Conservation (phyloP, 2,113 vertebrate genomes). For the Cyprinodon variegatus region DNA sequence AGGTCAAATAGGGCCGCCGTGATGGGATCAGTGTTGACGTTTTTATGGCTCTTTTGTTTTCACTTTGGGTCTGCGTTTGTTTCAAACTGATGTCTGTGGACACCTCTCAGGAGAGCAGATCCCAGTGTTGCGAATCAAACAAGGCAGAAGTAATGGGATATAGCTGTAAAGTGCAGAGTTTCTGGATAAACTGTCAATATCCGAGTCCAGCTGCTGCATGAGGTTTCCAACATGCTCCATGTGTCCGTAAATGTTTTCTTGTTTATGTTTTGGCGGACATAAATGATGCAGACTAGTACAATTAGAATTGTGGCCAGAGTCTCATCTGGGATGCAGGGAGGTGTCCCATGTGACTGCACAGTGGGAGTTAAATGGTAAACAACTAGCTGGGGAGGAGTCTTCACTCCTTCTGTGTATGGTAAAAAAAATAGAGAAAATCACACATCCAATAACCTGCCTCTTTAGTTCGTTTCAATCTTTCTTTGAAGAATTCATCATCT, state of each 20-base stretch:
- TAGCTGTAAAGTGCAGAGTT: background rate
- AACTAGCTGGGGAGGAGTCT: conserved; percentile 33
- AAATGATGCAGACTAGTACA: background rate
- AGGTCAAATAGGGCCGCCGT: background rate
- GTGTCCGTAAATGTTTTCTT: background rate
- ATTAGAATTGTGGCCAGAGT: conserved; percentile 26
- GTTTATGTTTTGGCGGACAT: conserved; percentile 9
- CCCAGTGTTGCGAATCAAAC: conserved; percentile 28
- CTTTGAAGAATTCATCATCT: conserved; percentile 33
- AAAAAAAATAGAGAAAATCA: conserved; percentile 8
- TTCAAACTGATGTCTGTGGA: conserved; percentile 10
- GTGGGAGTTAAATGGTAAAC: conserved; percentile 57
- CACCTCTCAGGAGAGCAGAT: conserved; percentile 29
- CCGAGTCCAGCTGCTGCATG: background rate
- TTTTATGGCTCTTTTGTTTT: conserved; percentile 33
- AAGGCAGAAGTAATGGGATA: background rate
- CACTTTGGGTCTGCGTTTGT: conserved; percentile 21
- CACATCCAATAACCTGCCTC: conserved; percentile 42
- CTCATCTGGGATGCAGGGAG: conserved; percentile 32
- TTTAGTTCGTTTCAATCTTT: background rate
- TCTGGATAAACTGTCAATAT: background rate
- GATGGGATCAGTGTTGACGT: conserved; percentile 14
- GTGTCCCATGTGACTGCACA: conserved; percentile 50
- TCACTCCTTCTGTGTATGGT: conserved; percentile 35
- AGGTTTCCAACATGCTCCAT: background rate